Percentiles rank a stretch among this genome's conserved stretches.
Conservation (phyloP, 2,113 vertebrate species). For the Haliaeetus leucogaster region DNA sequence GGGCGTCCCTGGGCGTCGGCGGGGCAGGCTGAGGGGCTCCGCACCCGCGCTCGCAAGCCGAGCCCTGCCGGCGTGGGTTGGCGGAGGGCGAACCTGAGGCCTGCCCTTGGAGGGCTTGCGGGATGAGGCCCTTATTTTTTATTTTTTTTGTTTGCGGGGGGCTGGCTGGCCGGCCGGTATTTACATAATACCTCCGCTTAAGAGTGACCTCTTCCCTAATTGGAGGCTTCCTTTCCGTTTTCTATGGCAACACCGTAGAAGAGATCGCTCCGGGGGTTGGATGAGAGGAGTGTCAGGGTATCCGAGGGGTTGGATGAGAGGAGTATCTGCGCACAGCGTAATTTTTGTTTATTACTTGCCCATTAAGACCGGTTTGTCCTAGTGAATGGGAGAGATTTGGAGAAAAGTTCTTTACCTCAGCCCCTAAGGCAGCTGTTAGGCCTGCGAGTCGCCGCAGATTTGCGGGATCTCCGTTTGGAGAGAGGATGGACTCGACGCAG, state of each 20-base stretch:
- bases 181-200: slow-evolving; percentile 45
- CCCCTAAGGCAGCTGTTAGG: not conserved
- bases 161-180: not conserved
- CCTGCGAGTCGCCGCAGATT: not conserved
- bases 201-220: slow-evolving; percentile 42
- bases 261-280: not conserved
- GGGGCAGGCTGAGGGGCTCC: not conserved
- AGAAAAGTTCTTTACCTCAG: not conserved
- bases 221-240: slow-evolving; percentile 29
- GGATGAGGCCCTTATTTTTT: not conserved
- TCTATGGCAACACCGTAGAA: slow-evolving; percentile 27
- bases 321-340: not conserved
- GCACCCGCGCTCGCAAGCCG: not conserved
- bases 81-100: not conserved
- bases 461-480: not conserved
- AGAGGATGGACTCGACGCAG: not conserved
- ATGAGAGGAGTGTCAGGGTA: not conserved
- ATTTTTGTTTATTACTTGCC: not conserved
- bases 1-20: not conserved
- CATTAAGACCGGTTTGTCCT: not conserved
- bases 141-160: not conserved
- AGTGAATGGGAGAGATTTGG: not conserved
- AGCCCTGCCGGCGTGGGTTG: not conserved
- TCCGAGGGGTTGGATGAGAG: no score
- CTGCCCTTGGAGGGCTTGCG: not conserved